Evolutionary conservation across 2,797 vertebrate genomes (phyloP), one percentile per base, ranked within the genome.

Genomic region (Astyanax mexicanus): DNA sequence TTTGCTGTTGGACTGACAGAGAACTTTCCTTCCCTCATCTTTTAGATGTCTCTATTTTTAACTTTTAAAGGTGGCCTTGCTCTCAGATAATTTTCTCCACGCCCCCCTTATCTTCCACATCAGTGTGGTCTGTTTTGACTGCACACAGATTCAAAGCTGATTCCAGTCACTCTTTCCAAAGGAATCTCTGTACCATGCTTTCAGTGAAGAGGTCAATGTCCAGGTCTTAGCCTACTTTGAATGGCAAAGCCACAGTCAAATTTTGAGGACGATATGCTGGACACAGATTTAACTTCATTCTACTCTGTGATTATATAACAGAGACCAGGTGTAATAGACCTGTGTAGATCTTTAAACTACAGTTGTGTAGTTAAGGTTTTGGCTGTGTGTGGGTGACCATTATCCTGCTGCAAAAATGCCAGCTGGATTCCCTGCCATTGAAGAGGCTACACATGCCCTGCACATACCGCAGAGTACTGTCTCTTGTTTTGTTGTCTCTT

Each of bases 201-300:
- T 19, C 0, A 15, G 15, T 25, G 13, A 65, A 44, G 21, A 8
- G 57, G 32, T 38, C 19, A 61, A 38, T 21, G 32, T 19, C 29
- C 29, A 9, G 57, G n/a, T 3, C 35, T 61, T 61, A 9, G 32
- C 3, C 32, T 38, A 38, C 57, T 61, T 61, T 61, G 32, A 61
- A n/a, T 17, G 25, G 42, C 64, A 66, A 47, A 66, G 13, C 27
- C 13, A 10, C 42, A 66, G 17, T 32, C 42, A 66, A 66, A 66
- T 15, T 25, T 17, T 7, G 44, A 11, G 64, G 25, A 27, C 3
- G 13, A 29, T 45, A 65, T 45, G 12, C 40, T 45, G 42, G 23
- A 45, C 21, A 13, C 19, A 40, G 60, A 40, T 42, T 19, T 19
- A 32, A 45, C 25, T n/a, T 11, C 47, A 12, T n/a, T 15, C 11